Evolutionary conservation across 1,140 invertebrate species (phyloP).

Genomic region (Monomorium pharaonis): DNA sequence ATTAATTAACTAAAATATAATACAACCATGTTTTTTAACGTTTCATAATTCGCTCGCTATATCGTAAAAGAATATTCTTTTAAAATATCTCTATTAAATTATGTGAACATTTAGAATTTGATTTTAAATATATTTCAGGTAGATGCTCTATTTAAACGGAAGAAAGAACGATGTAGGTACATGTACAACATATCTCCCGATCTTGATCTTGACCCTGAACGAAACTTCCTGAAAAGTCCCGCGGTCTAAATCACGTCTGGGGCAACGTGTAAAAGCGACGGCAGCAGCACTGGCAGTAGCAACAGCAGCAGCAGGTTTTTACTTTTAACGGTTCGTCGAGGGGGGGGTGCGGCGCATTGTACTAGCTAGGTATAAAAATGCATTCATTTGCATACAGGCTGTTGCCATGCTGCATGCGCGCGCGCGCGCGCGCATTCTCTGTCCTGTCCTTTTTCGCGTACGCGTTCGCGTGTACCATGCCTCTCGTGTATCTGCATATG

Average conservation of each 20-base stretch:
- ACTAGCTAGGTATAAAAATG: constrained; percentile 80
- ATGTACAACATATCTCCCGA: background rate
- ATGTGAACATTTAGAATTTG: no score
- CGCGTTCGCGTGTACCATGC: constrained; percentile 43
- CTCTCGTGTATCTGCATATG: background rate
- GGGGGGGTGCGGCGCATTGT: constrained; percentile 72
- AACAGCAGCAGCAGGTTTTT: constrained; percentile 79
- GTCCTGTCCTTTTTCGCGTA: constrained; percentile 67
- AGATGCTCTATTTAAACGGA: background rate
- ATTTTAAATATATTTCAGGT: background rate
- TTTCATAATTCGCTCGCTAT: background rate
- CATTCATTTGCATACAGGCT: constrained; percentile 83
- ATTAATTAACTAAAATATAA: background rate
- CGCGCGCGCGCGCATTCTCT: constrained; percentile 48
- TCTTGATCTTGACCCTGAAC: constrained; percentile 18
- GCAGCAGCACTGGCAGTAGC: constrained; percentile 32
- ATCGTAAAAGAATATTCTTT: background rate
- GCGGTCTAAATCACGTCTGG: constrained; percentile 40
- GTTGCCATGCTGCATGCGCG: constrained; percentile 76
- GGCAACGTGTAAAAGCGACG: background rate
- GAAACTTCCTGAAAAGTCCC: constrained; percentile 67
- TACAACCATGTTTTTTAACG: background rate
- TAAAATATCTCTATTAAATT: background rate
- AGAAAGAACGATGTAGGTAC: background rate
- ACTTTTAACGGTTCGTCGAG: constrained; percentile 82